These are phyloP conservation scores for Latrodectus hesperus DNA, from an alignment of 2,888 invertebrate species.

Conservation along the genomic window DNA sequence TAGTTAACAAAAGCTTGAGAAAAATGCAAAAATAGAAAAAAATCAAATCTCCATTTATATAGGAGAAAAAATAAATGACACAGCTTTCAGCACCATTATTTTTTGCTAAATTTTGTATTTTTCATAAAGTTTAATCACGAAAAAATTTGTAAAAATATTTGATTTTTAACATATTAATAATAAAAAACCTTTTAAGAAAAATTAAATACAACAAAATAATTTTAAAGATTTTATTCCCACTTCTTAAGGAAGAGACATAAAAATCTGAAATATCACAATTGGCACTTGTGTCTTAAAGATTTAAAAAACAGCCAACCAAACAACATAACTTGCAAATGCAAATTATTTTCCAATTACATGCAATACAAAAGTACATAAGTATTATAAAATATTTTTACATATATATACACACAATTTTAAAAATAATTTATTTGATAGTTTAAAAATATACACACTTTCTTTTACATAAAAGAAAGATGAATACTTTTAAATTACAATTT, in stretches of 20 bases:
- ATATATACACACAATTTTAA: conserved; percentile 26
- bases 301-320: background rate
- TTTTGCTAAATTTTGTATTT: too few relatives aligned
- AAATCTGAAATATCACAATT: conserved; percentile 23
- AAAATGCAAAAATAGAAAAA: too few relatives aligned
- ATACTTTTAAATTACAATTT: too few relatives aligned
- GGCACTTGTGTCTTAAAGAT: conserved; percentile 4
- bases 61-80: too few relatives aligned
- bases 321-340: conserved; percentile 21
- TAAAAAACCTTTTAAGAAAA: background rate
- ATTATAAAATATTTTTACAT: conserved; percentile 31
- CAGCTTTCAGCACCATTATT: too few relatives aligned
- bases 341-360: conserved; percentile 17
- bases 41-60: too few relatives aligned
- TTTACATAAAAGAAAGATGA: background rate
- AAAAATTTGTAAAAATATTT: too few relatives aligned
- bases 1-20: too few relatives aligned
- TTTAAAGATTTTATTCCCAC: background rate
- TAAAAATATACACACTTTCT: conserved; percentile 20
- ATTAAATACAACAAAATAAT: background rate
- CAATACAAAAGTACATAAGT: conserved; percentile 42
- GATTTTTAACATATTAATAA: too few relatives aligned
- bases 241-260: background rate
- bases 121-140: too few relatives aligned
- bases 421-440: conserved; percentile 26